Conservation (phyloP, 2,888 invertebrate genomes). For the Brenthis ino region DNA sequence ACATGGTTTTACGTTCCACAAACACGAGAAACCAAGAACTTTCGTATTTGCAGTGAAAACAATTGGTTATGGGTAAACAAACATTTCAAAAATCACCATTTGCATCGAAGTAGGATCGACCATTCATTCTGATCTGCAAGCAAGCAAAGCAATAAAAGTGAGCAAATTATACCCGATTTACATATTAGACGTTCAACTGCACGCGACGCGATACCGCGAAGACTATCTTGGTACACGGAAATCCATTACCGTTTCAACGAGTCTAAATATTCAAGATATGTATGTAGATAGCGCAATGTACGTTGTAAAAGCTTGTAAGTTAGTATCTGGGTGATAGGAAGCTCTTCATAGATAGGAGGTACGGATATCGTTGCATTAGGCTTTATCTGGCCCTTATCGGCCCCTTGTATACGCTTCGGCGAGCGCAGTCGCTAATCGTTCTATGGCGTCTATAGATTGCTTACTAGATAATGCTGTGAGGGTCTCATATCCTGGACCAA, state of each 20-base stretch:
- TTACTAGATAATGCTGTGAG: slow-evolving; percentile 62
- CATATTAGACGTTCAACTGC: slow-evolving; percentile 42
- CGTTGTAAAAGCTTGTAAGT: slow-evolving; percentile 43
- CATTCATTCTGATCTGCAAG: slow-evolving; percentile 12
- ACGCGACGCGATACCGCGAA: slow-evolving; percentile 49
- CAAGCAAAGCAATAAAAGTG: slow-evolving; percentile 56
- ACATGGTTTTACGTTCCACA: slow-evolving; percentile 51
- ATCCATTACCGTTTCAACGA: slow-evolving; percentile 65
- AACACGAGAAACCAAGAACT: slow-evolving; percentile 52
- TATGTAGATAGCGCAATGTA: slow-evolving; percentile 56
- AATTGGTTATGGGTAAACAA: slow-evolving; percentile 31
- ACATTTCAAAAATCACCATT: neutral
- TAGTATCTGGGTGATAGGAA: slow-evolving; percentile 33
- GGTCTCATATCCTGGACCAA: slow-evolving; percentile 66
- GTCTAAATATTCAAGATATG: slow-evolving; percentile 55
- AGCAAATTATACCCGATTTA: slow-evolving; percentile 56
- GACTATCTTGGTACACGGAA: slow-evolving; percentile 53
- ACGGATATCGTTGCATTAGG: slow-evolving; percentile 52
- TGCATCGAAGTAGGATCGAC: slow-evolving; percentile 3
- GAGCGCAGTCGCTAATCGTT: slow-evolving; percentile 70
- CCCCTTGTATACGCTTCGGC: slow-evolving; percentile 57
- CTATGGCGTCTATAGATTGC: slow-evolving; percentile 66
- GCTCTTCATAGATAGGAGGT: slow-evolving; percentile 34
- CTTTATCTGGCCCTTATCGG: slow-evolving; percentile 62
- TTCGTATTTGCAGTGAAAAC: slow-evolving; percentile 58